phyloP scores from a whole-genome alignment of 2,888 invertebrate genomes.

The Steromphala cineraria region DNA sequence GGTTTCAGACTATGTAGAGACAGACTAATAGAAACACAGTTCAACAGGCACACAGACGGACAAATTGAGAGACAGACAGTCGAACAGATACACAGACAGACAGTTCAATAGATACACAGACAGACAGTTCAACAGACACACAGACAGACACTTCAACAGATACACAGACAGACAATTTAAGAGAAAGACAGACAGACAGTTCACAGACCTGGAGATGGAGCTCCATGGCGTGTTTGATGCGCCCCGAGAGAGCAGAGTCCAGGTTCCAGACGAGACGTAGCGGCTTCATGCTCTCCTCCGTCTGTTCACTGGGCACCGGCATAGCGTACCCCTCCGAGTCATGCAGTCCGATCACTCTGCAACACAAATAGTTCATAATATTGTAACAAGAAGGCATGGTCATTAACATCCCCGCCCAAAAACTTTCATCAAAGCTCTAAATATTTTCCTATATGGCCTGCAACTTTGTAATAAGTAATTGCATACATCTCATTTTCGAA shows the following conservation, averaged over 20 bases:
- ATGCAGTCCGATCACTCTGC: slow-evolving; percentile 22
- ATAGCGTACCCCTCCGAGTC: slow-evolving; percentile 22
- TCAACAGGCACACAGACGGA: neutral
- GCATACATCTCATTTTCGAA: too few relatives aligned
- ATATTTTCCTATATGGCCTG: too few relatives aligned
- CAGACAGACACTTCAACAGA: too few relatives aligned
- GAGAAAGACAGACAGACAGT: neutral
- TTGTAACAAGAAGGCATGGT: neutral
- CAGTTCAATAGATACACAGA: too few relatives aligned
- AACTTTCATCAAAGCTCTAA: too few relatives aligned
- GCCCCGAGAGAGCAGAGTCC: slow-evolving; percentile 54
- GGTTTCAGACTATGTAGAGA: too few relatives aligned
- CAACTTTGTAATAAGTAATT: too few relatives aligned
- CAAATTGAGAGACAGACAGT: neutral
- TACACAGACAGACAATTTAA: neutral
- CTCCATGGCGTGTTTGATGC: slow-evolving; percentile 60
- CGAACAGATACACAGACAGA: too few relatives aligned
- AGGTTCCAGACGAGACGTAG: slow-evolving; percentile 73
- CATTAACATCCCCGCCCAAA: too few relatives aligned
- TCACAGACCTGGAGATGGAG: slow-evolving; percentile 31
- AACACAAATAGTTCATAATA: neutral
- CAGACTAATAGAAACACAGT: too few relatives aligned
- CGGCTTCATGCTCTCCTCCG: slow-evolving; percentile 44
- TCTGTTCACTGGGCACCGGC: slow-evolving; percentile 3
- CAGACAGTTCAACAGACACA: too few relatives aligned